These are phyloP conservation scores for Cheilosia grossa DNA, from an alignment of 2,888 invertebrate genomes.

Conservation along the genomic window DNA sequence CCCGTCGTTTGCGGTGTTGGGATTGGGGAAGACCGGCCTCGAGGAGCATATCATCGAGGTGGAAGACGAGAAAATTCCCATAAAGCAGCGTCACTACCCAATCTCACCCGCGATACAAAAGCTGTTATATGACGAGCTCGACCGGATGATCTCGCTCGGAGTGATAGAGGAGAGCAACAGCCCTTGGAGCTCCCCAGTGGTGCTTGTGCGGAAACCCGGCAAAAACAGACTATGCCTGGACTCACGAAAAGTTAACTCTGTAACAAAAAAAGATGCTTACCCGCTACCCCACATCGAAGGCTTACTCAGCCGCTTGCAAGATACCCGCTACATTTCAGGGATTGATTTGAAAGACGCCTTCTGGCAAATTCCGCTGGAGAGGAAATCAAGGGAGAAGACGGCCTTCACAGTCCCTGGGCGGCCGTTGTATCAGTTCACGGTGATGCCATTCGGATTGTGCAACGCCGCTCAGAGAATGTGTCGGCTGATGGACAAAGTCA, in stretches of 20 bases:
- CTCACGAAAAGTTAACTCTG: not conserved
- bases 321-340: not conserved
- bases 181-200: not conserved
- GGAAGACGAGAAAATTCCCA: conserved; percentile 13
- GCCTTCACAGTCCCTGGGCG: too few relatives aligned
- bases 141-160: conserved; percentile 5
- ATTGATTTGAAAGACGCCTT: not conserved
- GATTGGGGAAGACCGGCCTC: conserved; percentile 5
- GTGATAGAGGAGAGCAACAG: too few relatives aligned
- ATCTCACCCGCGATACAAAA: conserved; percentile 26
- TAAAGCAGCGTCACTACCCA: conserved; percentile 24
- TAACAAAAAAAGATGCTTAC: conserved; percentile 3
- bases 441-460: not conserved
- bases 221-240: conserved; percentile 14
- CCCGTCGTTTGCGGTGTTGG: not conserved
- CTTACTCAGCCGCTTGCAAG: not conserved
- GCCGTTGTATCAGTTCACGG: not conserved
- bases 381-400: not conserved
- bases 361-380: not conserved
- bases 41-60: conserved; percentile 18
- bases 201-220: conserved; percentile 6
- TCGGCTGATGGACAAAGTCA: conserved; percentile 39
- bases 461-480: conserved; percentile 28
- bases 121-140: conserved; percentile 26
- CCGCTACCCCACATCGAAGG: not conserved